Percentiles rank a stretch among this genome's conserved stretches.
phyloP scores from a whole-genome alignment of 2,797 vertebrate species.

The Acrossocheilus fasciatus region DNA sequence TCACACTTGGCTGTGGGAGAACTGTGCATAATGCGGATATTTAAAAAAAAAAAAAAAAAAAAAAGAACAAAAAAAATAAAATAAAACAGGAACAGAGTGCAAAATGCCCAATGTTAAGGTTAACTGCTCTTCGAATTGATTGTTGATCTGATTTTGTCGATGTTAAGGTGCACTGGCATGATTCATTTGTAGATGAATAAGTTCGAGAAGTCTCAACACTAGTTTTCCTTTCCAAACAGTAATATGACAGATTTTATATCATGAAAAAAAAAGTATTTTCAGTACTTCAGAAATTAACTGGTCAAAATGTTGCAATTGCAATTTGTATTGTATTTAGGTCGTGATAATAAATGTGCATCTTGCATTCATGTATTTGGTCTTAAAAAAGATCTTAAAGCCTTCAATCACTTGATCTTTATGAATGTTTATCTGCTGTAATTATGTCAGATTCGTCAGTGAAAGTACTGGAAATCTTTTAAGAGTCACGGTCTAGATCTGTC shows the following conservation, averaged over 20 bases:
- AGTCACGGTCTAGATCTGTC: slow-evolving; percentile 12
- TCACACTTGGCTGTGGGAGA: slow-evolving; percentile 66
- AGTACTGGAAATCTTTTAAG: slow-evolving; percentile 34
- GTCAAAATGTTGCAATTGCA: not conserved
- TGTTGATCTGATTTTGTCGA: not conserved
- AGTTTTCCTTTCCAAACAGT: not conserved
- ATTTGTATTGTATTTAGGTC: not conserved
- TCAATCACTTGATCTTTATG: not conserved
- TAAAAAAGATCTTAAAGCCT: not conserved
- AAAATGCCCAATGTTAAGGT: not conserved
- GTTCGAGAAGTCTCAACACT: not conserved
- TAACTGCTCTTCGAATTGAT: not conserved
- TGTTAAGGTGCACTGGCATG: not conserved
- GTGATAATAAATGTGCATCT: not conserved
- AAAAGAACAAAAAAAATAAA: not conserved
- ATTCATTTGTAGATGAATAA: not conserved
- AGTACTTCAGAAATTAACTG: not conserved
- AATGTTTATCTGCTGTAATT: not conserved
- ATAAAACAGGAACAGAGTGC: not conserved
- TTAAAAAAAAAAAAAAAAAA: not conserved
- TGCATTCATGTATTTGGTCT: not conserved
- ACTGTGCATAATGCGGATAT: slow-evolving; percentile 21
- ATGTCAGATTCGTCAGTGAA: slow-evolving; percentile 30
- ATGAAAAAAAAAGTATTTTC: not conserved
- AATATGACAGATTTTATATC: not conserved